Conservation (phyloP, 2,113 vertebrate genomes). For the Hylia prasina region DNA sequence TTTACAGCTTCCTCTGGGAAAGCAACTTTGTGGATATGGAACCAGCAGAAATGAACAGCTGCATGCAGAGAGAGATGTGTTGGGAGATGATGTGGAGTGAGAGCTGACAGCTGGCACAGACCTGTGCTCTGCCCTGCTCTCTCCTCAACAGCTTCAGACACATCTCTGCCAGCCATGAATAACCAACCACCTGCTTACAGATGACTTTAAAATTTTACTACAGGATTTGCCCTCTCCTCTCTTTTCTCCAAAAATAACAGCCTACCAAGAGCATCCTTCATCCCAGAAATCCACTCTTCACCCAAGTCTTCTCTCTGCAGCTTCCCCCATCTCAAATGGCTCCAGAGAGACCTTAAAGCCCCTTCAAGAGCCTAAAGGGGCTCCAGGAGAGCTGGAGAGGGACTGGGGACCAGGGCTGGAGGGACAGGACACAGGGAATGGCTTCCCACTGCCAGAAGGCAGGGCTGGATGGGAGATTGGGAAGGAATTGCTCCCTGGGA, state of each 20-base stretch:
- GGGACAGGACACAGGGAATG: not conserved
- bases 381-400: not conserved
- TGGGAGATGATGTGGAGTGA: not conserved
- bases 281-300: not conserved
- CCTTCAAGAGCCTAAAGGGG: accelerated
- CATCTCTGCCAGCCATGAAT: not conserved
- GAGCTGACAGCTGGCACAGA: not conserved
- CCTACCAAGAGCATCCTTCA: not conserved
- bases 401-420: accelerated
- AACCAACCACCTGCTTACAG: not conserved
- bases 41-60: not conserved
- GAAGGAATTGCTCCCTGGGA: not conserved
- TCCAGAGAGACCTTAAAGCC: not conserved
- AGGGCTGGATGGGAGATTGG: accelerated
- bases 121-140: not conserved
- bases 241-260: not conserved
- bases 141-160: not conserved
- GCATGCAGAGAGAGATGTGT: accelerated
- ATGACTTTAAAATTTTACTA: not conserved
- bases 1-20: not conserved
- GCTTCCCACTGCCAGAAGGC: not conserved
- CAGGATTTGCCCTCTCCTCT: not conserved
- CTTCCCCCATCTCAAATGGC: not conserved
- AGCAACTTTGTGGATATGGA: not conserved
- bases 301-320: not conserved